phyloP scores from a whole-genome alignment of 2,888 invertebrate species.

The Hyalella azteca region DNA sequence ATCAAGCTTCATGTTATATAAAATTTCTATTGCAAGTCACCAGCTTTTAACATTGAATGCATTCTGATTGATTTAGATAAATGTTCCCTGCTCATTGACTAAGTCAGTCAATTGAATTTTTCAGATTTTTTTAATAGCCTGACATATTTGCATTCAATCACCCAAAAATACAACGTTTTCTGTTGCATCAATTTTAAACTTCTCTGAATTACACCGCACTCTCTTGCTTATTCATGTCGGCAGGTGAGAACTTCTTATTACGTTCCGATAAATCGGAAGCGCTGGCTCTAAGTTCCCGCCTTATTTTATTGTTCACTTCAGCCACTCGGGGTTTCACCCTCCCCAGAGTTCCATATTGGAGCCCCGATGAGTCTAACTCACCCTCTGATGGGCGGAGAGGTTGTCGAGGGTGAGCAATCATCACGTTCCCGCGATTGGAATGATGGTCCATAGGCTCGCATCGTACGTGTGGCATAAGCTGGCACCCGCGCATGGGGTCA shows the following conservation, averaged over 20 bases:
- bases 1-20: too few relatives aligned
- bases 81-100: too few relatives aligned
- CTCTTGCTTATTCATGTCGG: conserved; percentile 30
- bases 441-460: not conserved
- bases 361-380: not conserved
- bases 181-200: not conserved
- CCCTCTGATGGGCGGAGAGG: not conserved
- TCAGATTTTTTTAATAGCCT: too few relatives aligned
- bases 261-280: conserved; percentile 35
- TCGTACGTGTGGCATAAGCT: not conserved
- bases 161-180: not conserved
- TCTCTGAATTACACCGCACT: conserved; percentile 4
- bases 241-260: not conserved
- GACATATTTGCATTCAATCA: too few relatives aligned
- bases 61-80: too few relatives aligned
- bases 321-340: conserved; percentile 13
- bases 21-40: too few relatives aligned
- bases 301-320: not conserved
- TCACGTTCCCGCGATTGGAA: not conserved
- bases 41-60: too few relatives aligned
- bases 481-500: conserved; percentile 19
- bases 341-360: conserved; percentile 29
- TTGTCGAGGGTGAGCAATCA: not conserved
- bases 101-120: too few relatives aligned
- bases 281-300: conserved; percentile 24